Conservation (phyloP, 1,140 invertebrate genomes). For the Monomorium pharaonis region DNA sequence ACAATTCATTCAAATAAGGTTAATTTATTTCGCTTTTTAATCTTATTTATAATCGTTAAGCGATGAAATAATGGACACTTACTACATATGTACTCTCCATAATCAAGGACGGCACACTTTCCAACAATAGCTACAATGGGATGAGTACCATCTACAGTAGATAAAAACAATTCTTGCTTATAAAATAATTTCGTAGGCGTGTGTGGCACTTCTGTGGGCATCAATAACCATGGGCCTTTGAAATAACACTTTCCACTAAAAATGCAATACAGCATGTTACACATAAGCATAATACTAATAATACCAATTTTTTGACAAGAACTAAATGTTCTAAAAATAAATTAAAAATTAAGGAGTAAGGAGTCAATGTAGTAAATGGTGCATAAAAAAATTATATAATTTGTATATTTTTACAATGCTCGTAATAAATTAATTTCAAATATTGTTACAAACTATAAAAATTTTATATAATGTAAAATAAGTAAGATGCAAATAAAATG, state of each 20-base stretch:
- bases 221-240: constrained; percentile 96
- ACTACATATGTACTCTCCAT: constrained; percentile 96
- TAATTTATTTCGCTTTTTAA: neutral
- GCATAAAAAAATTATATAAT: no score
- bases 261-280: constrained; percentile 66
- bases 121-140: constrained; percentile 95
- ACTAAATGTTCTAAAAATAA: no score
- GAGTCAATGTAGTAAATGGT: no score
- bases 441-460: no score
- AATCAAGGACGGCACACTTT: constrained; percentile 95
- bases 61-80: constrained; percentile 80
- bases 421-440: no score
- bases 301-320: no score
- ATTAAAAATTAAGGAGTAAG: no score
- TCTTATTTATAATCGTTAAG: neutral
- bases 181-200: constrained; percentile 93
- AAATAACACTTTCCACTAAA: constrained; percentile 95
- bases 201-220: constrained; percentile 94
- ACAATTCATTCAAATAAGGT: constrained; percentile 2
- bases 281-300: no score
- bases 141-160: constrained; percentile 96
- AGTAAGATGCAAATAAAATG: neutral
- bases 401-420: no score
- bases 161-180: constrained; percentile 97
- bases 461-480: neutral